These are phyloP conservation scores for Fragum whitleyi DNA, from an alignment of 2,888 invertebrate genomes.

Conservation along the genomic window DNA sequence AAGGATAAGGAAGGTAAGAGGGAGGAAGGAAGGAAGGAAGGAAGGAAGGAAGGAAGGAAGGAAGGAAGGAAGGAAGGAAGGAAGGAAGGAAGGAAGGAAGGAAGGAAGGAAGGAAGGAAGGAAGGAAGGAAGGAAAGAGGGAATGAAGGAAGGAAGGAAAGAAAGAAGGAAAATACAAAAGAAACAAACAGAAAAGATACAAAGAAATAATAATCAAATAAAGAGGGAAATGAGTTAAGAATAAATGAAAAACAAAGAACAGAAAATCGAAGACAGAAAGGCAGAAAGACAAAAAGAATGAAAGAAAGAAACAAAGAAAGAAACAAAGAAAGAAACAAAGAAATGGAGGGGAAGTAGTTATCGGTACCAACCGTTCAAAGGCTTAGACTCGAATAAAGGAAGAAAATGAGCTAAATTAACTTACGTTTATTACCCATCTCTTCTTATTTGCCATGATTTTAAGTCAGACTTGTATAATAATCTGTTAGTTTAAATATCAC, in stretches of 20 bases:
- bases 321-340: too few relatives aligned
- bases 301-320: too few relatives aligned
- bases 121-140: not conserved
- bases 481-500: too few relatives aligned
- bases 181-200: not conserved
- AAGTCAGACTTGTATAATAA: too few relatives aligned
- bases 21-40: not conserved
- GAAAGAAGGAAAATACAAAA: not conserved
- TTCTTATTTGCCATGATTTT: too few relatives aligned
- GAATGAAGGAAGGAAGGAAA: not conserved
- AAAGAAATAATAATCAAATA: not conserved
- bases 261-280: not conserved
- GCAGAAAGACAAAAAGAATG: not conserved
- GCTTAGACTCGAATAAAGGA: too few relatives aligned
- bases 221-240: not conserved
- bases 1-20: not conserved
- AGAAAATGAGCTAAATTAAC: too few relatives aligned
- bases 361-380: too few relatives aligned
- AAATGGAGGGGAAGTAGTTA: too few relatives aligned
- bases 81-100: not conserved
- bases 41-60: not conserved
- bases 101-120: not conserved
- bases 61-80: not conserved
- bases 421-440: too few relatives aligned
- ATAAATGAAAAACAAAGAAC: not conserved